A percentile compares a stretch with the other conserved stretches of the same genome.
These are phyloP conservation scores for Heteropelma amictum DNA, from an alignment of 2,888 invertebrate species.

Conservation along the genomic window DNA sequence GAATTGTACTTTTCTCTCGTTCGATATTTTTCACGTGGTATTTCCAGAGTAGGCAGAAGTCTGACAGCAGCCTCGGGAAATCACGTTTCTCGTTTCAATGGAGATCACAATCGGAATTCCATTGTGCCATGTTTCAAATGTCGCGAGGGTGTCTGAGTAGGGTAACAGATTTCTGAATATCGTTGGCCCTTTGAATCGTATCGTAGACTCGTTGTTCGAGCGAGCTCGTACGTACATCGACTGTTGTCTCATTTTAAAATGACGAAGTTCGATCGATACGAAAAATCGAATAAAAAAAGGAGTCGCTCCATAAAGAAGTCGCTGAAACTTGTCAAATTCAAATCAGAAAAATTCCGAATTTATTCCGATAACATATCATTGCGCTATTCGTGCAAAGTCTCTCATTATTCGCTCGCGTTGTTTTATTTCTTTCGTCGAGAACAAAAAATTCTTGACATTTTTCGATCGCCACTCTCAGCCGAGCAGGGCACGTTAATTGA, in stretches of 20 bases:
- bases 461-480: too few species aligned
- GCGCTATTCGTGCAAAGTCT: too few species aligned
- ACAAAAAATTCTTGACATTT: too few species aligned
- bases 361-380: too few species aligned
- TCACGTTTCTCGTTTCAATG: slow-evolving; percentile 16
- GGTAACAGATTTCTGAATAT: neutral
- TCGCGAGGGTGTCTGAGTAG: slow-evolving; percentile 21
- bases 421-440: too few species aligned
- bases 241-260: neutral
- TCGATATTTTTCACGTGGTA: slow-evolving; percentile 6
- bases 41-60: neutral
- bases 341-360: too few species aligned
- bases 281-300: too few species aligned
- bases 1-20: neutral
- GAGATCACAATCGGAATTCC: slow-evolving; percentile 34
- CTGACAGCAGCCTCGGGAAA: neutral
- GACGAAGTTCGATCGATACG: neutral
- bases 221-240: neutral
- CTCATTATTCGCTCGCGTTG: too few species aligned
- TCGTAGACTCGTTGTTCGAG: slow-evolving; percentile 27
- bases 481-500: slow-evolving; percentile 2
- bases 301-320: too few species aligned
- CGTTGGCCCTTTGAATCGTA: slow-evolving; percentile 4
- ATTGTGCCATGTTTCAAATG: slow-evolving; percentile 40
- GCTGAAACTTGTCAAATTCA: too few species aligned